Conservation (phyloP, 2,113 vertebrate genomes). For the Trogon melanurus region DNA sequence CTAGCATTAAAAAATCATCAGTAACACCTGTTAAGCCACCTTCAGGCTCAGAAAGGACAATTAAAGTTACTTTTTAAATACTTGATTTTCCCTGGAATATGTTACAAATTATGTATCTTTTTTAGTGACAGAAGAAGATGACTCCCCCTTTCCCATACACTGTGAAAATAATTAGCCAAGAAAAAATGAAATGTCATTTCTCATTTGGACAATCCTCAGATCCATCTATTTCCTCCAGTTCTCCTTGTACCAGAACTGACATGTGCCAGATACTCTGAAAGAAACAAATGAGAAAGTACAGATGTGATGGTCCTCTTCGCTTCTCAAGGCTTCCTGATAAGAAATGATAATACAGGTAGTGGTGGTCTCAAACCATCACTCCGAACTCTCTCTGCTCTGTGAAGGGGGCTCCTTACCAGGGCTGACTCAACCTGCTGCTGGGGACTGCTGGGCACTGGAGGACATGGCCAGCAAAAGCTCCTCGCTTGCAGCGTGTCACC, state of each 20-base stretch:
- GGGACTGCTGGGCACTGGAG: neutral
- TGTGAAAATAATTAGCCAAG: neutral
- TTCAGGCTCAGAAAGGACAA: neutral
- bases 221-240: neutral
- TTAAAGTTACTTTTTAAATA: neutral
- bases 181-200: neutral
- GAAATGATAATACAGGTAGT: neutral
- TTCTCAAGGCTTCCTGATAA: neutral
- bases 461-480: neutral
- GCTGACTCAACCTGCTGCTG: neutral
- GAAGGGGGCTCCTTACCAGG: neutral
- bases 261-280: neutral
- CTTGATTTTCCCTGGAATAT: neutral
- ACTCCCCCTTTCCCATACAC: neutral
- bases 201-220: neutral
- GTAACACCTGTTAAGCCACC: neutral
- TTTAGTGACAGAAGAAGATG: neutral
- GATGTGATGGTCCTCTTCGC: neutral
- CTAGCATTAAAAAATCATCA: neutral
- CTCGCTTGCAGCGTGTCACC: neutral
- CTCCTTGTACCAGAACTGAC: neutral
- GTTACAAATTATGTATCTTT: neutral
- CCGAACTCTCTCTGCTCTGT: neutral
- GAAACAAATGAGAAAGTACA: neutral
- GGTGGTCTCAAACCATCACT: neutral